Evolutionary conservation across 2,797 vertebrate genomes (phyloP).

Genomic region (Oreochromis grahami): DNA sequence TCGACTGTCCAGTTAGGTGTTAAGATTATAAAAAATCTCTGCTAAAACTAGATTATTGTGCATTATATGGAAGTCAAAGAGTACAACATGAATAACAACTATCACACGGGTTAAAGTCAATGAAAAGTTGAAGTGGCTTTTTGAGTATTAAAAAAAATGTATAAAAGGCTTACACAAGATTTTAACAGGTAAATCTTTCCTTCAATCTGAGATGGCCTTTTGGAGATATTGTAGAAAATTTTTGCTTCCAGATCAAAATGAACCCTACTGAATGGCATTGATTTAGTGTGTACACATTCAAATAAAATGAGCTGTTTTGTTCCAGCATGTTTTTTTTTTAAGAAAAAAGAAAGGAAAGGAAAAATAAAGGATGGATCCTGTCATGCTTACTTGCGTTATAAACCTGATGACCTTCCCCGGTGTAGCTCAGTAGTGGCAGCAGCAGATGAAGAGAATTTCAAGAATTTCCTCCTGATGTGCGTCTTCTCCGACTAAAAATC

Average conservation of each 20-base stretch:
- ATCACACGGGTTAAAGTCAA: neutral
- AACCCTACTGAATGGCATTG: neutral
- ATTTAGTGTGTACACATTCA: neutral
- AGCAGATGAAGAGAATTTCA: slow-evolving; percentile 47
- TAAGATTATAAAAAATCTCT: neutral
- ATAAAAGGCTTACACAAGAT: accelerated
- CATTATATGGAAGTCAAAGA: neutral
- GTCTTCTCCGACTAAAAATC: slow-evolving; percentile 9
- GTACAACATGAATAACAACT: neutral
- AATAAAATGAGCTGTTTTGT: neutral
- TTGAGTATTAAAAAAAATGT: neutral
- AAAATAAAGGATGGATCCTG: neutral
- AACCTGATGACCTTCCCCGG: neutral
- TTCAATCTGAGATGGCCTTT: neutral
- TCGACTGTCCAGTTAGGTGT: neutral
- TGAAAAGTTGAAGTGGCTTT: neutral
- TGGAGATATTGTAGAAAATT: neutral
- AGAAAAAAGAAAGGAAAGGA: neutral
- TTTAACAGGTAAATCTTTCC: neutral
- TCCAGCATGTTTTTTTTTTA: neutral
- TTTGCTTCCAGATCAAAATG: neutral
- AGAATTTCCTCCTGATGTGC: slow-evolving; percentile 47
- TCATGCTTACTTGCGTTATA: slow-evolving; percentile 43
- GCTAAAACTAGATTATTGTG: neutral
- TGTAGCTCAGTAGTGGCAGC: neutral